A percentile compares a stretch with the other conserved stretches of the same genome.
Evolutionary conservation across 23 tunicate species (phyloP).

Genomic region (Styela clava): DNA sequence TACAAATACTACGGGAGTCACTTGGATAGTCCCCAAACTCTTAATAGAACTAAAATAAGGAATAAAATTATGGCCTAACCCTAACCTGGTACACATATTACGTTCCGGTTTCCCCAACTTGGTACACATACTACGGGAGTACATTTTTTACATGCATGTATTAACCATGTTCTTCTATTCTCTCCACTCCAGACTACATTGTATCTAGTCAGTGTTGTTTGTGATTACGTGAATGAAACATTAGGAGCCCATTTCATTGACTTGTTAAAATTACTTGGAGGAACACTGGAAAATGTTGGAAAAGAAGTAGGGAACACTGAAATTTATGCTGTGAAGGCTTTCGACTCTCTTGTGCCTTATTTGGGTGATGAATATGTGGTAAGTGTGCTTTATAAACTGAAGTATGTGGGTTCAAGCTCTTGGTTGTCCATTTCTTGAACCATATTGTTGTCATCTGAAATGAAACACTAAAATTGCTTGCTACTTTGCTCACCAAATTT

Average conservation of each 20-base stretch:
- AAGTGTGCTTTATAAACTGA: conserved; percentile 18
- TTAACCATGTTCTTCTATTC: too few species aligned
- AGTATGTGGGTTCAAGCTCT: too few species aligned
- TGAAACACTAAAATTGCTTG: too few species aligned
- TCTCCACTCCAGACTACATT: conserved; percentile 41
- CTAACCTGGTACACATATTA: too few species aligned
- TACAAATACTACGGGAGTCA: too few species aligned
- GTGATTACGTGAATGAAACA: conserved; percentile 55
- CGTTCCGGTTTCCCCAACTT: too few species aligned
- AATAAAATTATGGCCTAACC: too few species aligned
- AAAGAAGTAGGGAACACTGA: conserved; percentile 26
- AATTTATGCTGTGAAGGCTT: conserved; percentile 61
- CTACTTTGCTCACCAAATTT: too few species aligned
- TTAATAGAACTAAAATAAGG: too few species aligned
- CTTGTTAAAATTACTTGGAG: conserved; percentile 39
- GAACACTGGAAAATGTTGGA: conserved; percentile 22
- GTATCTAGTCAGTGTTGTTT: conserved; percentile 58
- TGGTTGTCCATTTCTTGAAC: neutral
- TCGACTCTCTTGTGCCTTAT: conserved; percentile 69
- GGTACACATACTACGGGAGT: too few species aligned
- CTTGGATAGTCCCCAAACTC: too few species aligned
- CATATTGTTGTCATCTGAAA: neutral
- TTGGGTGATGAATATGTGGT: conserved; percentile 81
- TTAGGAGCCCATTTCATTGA: conserved; percentile 39
- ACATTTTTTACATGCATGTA: too few species aligned